Evolutionary conservation across 1,140 invertebrate species (phyloP).

Genomic region (Lepidurus arcticus): DNA sequence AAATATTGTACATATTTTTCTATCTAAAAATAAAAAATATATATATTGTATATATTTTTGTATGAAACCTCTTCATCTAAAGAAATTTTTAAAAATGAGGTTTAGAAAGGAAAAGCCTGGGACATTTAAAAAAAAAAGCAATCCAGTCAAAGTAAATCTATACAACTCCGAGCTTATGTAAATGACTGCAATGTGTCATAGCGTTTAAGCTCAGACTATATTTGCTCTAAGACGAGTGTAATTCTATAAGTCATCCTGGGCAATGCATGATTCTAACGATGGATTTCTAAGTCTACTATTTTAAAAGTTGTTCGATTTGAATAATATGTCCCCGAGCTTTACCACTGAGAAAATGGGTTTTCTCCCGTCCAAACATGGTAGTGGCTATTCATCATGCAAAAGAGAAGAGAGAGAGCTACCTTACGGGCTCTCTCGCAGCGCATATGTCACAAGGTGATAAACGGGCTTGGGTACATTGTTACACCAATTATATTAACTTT

Average conservation of each 20-base stretch:
- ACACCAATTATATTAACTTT: conserved; percentile 11
- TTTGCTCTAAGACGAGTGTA: neutral
- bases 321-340: neutral
- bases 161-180: neutral
- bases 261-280: too few relatives aligned
- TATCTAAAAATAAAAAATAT: too few relatives aligned
- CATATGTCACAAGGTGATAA: conserved; percentile 14
- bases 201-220: neutral
- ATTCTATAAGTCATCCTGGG: too few relatives aligned
- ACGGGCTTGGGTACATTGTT: conserved; percentile 9
- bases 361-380: conserved; percentile 3
- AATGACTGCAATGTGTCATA: neutral
- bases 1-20: too few relatives aligned
- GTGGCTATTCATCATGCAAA: neutral
- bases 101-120: too few relatives aligned
- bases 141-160: neutral
- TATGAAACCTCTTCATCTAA: too few relatives aligned
- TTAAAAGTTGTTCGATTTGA: neutral
- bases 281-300: neutral
- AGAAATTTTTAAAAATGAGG: too few relatives aligned
- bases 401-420: neutral
- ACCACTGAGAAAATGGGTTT: conserved; percentile 12
- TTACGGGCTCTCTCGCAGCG: conserved; percentile 12
- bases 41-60: too few relatives aligned
- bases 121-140: too few relatives aligned